Conservation (phyloP, 1,140 invertebrate genomes). For the Bombus pyrosoma region DNA sequence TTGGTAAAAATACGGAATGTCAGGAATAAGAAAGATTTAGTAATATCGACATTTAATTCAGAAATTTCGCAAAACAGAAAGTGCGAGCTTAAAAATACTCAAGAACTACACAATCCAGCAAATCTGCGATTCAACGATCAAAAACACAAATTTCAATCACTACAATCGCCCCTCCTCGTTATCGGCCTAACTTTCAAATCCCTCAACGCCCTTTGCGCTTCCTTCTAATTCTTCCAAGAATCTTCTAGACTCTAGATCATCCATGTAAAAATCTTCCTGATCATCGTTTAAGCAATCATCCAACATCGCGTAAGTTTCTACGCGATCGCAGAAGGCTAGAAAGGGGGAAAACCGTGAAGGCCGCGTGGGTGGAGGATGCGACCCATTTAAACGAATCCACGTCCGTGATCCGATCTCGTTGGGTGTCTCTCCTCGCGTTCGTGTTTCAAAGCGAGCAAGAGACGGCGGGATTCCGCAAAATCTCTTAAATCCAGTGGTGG, state of each 20-base stretch:
- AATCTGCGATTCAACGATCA: not conserved
- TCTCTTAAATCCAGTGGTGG: slow-evolving; percentile 79
- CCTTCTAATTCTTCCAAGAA: not conserved
- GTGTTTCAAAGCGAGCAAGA: slow-evolving; percentile 16
- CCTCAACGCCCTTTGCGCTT: no score
- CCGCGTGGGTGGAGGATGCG: slow-evolving; percentile 76
- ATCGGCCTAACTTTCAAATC: not conserved
- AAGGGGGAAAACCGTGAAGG: slow-evolving; percentile 31
- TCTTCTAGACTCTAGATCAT: not conserved
- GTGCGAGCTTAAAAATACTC: no score
- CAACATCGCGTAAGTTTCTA: not conserved
- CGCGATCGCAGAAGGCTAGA: not conserved
- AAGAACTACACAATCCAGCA: not conserved
- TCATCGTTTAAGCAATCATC: not conserved
- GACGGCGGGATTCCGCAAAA: slow-evolving; percentile 77
- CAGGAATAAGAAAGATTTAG: not conserved
- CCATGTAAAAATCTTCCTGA: not conserved
- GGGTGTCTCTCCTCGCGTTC: slow-evolving; percentile 37
- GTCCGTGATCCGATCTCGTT: slow-evolving; percentile 46
- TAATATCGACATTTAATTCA: not conserved
- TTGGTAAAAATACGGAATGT: not conserved
- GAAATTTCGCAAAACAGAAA: not conserved
- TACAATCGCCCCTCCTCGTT: not conserved
- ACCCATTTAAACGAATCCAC: slow-evolving; percentile 69
- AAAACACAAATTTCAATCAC: not conserved